Conservation (phyloP, 2,888 invertebrate genomes). For the Nasonia oneida region DNA sequence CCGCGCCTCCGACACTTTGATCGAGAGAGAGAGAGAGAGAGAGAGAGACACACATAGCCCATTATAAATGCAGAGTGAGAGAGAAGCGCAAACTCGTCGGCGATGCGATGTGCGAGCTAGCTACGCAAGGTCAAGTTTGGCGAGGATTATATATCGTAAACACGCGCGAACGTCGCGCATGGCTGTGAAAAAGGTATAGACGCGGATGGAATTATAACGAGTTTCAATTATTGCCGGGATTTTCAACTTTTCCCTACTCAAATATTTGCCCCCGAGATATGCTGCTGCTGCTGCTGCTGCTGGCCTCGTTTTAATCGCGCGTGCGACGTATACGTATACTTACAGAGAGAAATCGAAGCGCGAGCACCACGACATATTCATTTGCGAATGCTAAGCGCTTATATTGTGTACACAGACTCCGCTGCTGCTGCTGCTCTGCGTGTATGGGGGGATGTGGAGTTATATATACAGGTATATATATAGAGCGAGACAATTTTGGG, state of each 20-base stretch:
- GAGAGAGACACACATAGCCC: background rate
- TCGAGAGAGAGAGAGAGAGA: background rate
- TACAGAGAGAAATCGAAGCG: slow-evolving; percentile 20
- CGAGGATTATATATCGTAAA: background rate
- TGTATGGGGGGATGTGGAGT: background rate
- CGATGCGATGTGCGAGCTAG: background rate
- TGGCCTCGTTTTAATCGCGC: slow-evolving; percentile 31
- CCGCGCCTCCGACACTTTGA: slow-evolving; percentile 42
- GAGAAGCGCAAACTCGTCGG: too few relatives aligned
- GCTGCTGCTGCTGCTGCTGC: background rate
- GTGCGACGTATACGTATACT: background rate
- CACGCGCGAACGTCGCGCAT: too few relatives aligned
- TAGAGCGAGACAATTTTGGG: too few relatives aligned
- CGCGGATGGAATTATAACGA: slow-evolving; percentile 50
- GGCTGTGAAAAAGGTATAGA: background rate
- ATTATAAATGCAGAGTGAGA: slow-evolving; percentile 5
- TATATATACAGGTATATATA: background rate
- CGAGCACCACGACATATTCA: slow-evolving; percentile 30
- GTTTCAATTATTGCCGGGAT: slow-evolving; percentile 44
- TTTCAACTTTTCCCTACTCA: slow-evolving; percentile 48
- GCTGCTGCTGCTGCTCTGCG: background rate
- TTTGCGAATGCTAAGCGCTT: slow-evolving; percentile 45
- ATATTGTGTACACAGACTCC: slow-evolving; percentile 37
- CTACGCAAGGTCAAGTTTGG: slow-evolving; percentile 46
- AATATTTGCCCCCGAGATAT: slow-evolving; percentile 53